phyloP scores from a whole-genome alignment of 2,888 invertebrate genomes.

The Hirtodrosophila trivittata region DNA sequence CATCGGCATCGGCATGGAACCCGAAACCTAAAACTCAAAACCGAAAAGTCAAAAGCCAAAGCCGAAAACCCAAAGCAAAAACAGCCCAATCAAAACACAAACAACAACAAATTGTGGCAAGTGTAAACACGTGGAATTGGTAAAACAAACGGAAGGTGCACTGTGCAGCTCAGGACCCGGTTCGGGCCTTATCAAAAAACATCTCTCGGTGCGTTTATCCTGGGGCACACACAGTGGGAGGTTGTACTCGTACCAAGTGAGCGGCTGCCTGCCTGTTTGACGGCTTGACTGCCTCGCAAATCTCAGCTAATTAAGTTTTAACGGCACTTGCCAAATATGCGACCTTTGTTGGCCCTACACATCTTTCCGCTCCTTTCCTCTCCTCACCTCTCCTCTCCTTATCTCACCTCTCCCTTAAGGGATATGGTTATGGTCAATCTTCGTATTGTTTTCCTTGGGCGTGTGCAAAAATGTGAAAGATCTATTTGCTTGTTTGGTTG shows the following conservation, averaged over 20 bases:
- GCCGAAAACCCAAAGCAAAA: constrained; percentile 13
- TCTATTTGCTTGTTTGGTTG: constrained; percentile 51
- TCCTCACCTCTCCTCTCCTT: background rate
- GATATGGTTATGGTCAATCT: constrained; percentile 2
- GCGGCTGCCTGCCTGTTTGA: constrained; percentile 15
- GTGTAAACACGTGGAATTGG: constrained; percentile 73
- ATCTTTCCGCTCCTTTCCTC: background rate
- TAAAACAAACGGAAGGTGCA: constrained; percentile 20
- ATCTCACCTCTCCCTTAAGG: background rate
- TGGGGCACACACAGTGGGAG: constrained; percentile 71
- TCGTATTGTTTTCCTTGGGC: constrained; percentile 49
- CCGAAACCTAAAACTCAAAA: background rate
- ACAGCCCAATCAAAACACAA: constrained; percentile 7
- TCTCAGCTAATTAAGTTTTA: constrained; percentile 74
- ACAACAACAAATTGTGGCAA: constrained; percentile 70
- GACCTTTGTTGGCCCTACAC: constrained; percentile 19
- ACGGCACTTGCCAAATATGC: constrained; percentile 73
- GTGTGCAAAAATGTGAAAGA: constrained; percentile 58
- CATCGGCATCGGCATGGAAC: constrained; percentile 9
- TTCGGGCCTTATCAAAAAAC: constrained; percentile 41
- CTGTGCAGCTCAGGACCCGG: background rate
- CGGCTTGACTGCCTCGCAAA: constrained; percentile 46
- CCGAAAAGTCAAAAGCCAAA: constrained; percentile 11
- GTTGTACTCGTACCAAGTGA: constrained; percentile 21
- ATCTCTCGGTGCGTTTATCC: constrained; percentile 62